These are phyloP conservation scores for Fragum whitleyi DNA, from an alignment of 2,888 invertebrate species.

Conservation along the genomic window DNA sequence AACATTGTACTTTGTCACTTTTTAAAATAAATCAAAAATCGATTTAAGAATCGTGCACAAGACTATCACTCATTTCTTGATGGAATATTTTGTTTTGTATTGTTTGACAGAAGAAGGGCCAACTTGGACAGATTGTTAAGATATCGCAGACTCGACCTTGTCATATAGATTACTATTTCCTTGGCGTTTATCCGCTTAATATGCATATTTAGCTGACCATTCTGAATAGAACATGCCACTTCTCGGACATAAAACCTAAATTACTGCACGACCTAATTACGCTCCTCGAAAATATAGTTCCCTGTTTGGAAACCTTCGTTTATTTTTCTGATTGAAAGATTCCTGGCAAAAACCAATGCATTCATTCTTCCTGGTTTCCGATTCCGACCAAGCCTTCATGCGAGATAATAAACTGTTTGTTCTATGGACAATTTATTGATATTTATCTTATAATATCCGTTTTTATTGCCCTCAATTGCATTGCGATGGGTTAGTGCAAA, in stretches of 20 bases:
- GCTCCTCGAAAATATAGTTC: not conserved
- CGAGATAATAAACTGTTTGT: constrained; percentile 57
- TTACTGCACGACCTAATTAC: constrained; percentile 50
- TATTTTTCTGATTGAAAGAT: constrained; percentile 8
- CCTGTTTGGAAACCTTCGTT: not conserved
- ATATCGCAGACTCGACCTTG: constrained; percentile 30
- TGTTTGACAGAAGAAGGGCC: constrained; percentile 7
- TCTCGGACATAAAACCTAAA: constrained; percentile 55
- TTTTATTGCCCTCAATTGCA: constrained; percentile 47
- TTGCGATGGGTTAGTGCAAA: no score
- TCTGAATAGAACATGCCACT: constrained; percentile 62
- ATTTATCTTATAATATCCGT: constrained; percentile 63
- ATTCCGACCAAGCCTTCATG: not conserved
- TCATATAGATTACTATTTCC: constrained; percentile 51
- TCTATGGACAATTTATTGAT: constrained; percentile 55
- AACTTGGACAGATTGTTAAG: constrained; percentile 22
- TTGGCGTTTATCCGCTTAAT: constrained; percentile 40
- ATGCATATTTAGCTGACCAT: constrained; percentile 50
- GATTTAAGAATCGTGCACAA: no score
- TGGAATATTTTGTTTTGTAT: constrained; percentile 3
- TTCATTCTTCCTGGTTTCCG: not conserved
- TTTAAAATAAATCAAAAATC: no score
- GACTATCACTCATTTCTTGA: not conserved
- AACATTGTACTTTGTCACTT: no score
- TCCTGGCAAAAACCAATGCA: not conserved